phyloP scores from a whole-genome alignment of 2,888 invertebrate species.

The Aelia acuminata region DNA sequence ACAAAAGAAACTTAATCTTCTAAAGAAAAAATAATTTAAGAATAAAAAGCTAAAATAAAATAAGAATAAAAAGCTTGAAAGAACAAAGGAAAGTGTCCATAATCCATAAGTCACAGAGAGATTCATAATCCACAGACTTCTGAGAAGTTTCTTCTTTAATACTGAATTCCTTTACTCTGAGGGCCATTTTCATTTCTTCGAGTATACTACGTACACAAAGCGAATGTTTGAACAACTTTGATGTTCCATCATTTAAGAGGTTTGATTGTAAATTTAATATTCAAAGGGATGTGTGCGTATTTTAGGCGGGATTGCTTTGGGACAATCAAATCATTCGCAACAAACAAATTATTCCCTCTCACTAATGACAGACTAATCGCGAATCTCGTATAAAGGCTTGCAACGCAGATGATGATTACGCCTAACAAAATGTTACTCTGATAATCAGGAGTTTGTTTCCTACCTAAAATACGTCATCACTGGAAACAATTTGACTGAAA shows the following conservation, averaged over 20 bases:
- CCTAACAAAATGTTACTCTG: not conserved
- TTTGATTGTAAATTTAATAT: not conserved
- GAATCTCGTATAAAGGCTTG: not conserved
- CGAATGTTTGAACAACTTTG: not conserved
- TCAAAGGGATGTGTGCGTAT: not conserved
- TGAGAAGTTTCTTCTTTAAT: not conserved
- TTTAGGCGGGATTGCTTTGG: not conserved
- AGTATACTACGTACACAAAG: not conserved
- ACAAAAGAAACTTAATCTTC: too few relatives aligned
- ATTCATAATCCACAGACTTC: not conserved
- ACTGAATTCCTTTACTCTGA: not conserved
- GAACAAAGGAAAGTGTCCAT: too few relatives aligned
- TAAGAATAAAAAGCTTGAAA: too few relatives aligned
- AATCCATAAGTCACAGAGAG: not conserved
- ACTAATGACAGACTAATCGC: not conserved
- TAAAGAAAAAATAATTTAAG: too few relatives aligned
- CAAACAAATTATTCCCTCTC: not conserved
- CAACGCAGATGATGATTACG: not conserved
- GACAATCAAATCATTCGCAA: not conserved
- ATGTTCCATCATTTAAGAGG: not conserved
- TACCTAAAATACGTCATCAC: not conserved
- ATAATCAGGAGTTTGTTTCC: not conserved
- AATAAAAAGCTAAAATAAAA: too few relatives aligned
- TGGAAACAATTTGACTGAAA: not conserved
- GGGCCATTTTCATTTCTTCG: not conserved